Conservation (phyloP, 2,113 vertebrate genomes). For the Xiphophorus hellerii region DNA sequence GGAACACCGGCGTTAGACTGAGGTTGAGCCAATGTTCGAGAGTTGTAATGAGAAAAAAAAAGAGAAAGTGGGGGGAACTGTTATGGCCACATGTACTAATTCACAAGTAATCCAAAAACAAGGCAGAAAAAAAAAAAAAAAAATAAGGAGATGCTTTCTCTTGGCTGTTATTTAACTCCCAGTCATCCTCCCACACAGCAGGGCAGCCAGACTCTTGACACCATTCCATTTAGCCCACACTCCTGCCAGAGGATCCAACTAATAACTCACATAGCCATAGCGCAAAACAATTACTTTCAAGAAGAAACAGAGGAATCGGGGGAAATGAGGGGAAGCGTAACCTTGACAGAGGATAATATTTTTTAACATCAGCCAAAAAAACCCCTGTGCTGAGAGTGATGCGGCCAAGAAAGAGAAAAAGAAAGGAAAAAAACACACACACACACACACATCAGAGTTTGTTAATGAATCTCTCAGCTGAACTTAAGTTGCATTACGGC, state of each 20-base stretch:
- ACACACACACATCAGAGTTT: constrained; percentile 20
- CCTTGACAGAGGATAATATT: constrained; percentile 58
- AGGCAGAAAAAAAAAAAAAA: background rate
- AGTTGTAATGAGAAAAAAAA: constrained; percentile 12
- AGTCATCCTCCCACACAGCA: constrained; percentile 69
- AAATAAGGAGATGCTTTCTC: constrained; percentile 42
- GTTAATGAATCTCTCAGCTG: constrained; percentile 56
- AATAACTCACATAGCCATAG: constrained; percentile 66
- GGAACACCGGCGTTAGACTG: constrained; percentile 14
- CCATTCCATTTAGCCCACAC: constrained; percentile 73
- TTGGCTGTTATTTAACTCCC: constrained; percentile 64
- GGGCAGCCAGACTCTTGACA: constrained; percentile 75
- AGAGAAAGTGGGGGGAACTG: background rate
- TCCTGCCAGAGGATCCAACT: constrained; percentile 67
- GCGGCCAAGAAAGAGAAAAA: constrained; percentile 10
- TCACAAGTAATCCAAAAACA: background rate
- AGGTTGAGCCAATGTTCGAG: constrained; percentile 5
- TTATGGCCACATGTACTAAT: constrained; percentile 20
- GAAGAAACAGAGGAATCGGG: constrained; percentile 61
- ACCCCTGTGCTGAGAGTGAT: constrained; percentile 35
- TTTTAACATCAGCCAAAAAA: constrained; percentile 54
- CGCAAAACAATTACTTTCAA: constrained; percentile 62
- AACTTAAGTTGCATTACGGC: constrained; percentile 51
- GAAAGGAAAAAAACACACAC: background rate
- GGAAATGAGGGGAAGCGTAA: constrained; percentile 62